These are phyloP conservation scores for Gymnocephalus cernua DNA, from an alignment of 2,113 vertebrate genomes.

Conservation along the genomic window DNA sequence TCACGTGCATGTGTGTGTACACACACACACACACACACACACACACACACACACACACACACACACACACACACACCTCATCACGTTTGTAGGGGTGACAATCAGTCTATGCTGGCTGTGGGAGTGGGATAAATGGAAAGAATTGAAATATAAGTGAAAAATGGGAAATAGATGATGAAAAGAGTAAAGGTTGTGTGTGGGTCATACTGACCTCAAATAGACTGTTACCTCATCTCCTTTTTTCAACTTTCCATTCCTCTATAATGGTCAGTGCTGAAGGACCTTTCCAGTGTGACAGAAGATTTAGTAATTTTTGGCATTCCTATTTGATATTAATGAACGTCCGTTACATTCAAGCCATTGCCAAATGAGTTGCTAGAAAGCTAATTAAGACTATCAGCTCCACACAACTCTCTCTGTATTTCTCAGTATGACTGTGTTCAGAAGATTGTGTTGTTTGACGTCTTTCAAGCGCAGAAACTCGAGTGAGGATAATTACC, in stretches of 20 bases:
- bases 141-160: not conserved
- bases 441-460: too few relatives aligned
- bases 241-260: constrained; percentile 12
- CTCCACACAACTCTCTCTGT: too few relatives aligned
- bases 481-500: too few relatives aligned
- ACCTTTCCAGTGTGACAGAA: not conserved
- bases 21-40: not conserved
- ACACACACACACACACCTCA: constrained; percentile 13
- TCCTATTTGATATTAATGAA: not conserved
- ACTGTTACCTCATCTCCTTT: constrained; percentile 3
- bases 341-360: too few relatives aligned
- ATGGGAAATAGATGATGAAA: constrained; percentile 39
- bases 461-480: too few relatives aligned
- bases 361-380: too few relatives aligned
- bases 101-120: constrained; percentile 15
- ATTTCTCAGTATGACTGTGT: too few relatives aligned
- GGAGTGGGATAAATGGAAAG: not conserved
- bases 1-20: constrained; percentile 20
- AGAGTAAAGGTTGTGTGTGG: constrained; percentile 20
- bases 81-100: constrained; percentile 21
- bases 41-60: not conserved
- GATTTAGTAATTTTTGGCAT: constrained; percentile 15
- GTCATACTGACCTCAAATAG: constrained; percentile 22
- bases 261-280: constrained; percentile 5
- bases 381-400: too few relatives aligned